These are phyloP conservation scores for Cliona cf. orientalis DNA, from an alignment of 37 sponge, comb jelly and placozoan genomes.

Conservation along the genomic window DNA sequence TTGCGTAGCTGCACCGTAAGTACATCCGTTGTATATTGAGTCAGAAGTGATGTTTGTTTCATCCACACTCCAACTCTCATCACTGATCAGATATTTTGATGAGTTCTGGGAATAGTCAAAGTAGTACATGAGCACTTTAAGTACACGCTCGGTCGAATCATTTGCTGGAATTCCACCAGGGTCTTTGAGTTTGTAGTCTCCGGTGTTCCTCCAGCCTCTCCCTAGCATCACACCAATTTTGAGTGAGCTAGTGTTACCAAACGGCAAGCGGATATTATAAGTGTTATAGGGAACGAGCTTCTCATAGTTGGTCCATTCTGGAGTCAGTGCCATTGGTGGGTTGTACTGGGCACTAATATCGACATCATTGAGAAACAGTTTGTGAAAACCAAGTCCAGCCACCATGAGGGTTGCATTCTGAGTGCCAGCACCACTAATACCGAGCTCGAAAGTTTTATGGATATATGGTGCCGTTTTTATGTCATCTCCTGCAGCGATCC, in stretches of 20 bases:
- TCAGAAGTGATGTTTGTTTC: slow-evolving; percentile 19
- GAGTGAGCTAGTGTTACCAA: background rate
- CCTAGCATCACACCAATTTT: slow-evolving; percentile 50
- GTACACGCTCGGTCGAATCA: slow-evolving; percentile 24
- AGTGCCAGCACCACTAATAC: background rate
- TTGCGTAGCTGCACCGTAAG: too few species aligned
- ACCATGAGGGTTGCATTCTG: slow-evolving; percentile 39
- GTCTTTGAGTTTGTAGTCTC: slow-evolving; percentile 24
- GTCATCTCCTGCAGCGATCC: slow-evolving; percentile 46
- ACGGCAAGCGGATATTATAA: slow-evolving; percentile 17
- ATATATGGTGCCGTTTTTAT: slow-evolving; percentile 23
- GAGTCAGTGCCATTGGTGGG: slow-evolving; percentile 44
- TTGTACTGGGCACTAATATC: slow-evolving; percentile 23
- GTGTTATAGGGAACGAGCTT: slow-evolving; percentile 26
- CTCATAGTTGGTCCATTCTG: slow-evolving; percentile 77
- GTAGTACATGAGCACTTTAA: slow-evolving; percentile 19
- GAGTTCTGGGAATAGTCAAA: slow-evolving; percentile 8
- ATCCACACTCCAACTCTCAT: slow-evolving; percentile 32
- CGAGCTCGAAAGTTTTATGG: background rate
- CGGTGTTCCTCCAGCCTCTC: slow-evolving; percentile 51
- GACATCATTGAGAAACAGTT: slow-evolving; percentile 42
- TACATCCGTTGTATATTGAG: slow-evolving; percentile 63
- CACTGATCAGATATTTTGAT: slow-evolving; percentile 4
- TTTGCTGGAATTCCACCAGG: background rate
- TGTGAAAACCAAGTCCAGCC: slow-evolving; percentile 61